Conservation (phyloP, 2,797 vertebrate species). For the Notolepis coatsorum region DNA sequence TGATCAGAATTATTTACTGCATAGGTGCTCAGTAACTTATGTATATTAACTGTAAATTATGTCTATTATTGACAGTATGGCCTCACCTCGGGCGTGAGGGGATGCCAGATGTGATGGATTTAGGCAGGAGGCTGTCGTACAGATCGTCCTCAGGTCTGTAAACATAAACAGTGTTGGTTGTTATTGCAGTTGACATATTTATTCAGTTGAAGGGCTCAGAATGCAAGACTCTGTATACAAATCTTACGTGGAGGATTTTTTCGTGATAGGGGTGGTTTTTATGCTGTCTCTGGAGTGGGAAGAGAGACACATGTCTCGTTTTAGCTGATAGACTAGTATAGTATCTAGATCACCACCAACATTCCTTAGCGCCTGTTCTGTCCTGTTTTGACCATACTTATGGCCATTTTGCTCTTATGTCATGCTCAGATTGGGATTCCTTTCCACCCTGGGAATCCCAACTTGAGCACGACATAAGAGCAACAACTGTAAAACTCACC, state of each 20-base stretch:
- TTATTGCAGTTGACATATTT: neutral
- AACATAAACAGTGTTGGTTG: neutral
- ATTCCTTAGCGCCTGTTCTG: no score
- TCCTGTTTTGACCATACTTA: no score
- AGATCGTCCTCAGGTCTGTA: slow-evolving; percentile 62
- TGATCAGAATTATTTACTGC: no score
- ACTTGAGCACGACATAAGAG: no score
- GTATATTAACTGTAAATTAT: no score
- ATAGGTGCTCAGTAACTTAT: no score
- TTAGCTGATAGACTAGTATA: neutral
- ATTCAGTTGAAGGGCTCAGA: neutral
- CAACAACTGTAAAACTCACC: slow-evolving; percentile 63
- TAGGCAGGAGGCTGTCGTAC: slow-evolving; percentile 63
- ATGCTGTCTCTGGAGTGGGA: slow-evolving; percentile 34
- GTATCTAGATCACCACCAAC: no score
- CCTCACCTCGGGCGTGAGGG: no score
- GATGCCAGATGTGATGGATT: slow-evolving; percentile 27
- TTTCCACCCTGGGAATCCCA: no score
- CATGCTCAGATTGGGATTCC: no score
- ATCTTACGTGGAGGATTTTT: slow-evolving; percentile 55
- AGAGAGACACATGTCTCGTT: neutral
- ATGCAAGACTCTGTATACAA: neutral
- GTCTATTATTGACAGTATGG: neutral
- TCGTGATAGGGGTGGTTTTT: slow-evolving; percentile 41
- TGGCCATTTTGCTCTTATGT: no score